phyloP scores from a whole-genome alignment of 2,113 vertebrate species.

The Menidia beryllina region DNA sequence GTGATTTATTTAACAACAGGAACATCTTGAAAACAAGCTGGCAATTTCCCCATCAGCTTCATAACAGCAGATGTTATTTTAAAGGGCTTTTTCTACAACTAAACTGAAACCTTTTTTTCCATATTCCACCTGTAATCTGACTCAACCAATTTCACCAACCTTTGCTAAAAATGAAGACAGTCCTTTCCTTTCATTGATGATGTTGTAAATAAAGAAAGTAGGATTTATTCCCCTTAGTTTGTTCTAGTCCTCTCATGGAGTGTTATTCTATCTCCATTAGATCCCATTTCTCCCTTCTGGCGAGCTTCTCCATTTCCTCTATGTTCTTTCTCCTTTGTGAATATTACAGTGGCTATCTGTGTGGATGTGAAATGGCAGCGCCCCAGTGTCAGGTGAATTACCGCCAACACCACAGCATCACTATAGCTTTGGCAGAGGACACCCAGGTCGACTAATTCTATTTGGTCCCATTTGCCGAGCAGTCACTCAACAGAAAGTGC shows the following conservation, averaged over 20 bases:
- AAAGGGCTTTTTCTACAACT: background rate
- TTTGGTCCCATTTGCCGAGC: conserved; percentile 70
- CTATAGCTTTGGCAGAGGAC: conserved; percentile 47
- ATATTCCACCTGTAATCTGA: conserved; percentile 32
- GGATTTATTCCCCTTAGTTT: conserved; percentile 63
- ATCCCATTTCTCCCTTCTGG: conserved; percentile 61
- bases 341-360: conserved; percentile 42
- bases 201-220: conserved; percentile 56
- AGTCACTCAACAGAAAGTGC: conserved; percentile 67
- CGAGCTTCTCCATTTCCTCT: conserved; percentile 63
- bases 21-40: background rate
- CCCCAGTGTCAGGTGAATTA: conserved; percentile 43
- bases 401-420: conserved; percentile 15
- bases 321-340: conserved; percentile 57
- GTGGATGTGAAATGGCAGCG: conserved; percentile 33
- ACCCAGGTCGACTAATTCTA: conserved; percentile 69
- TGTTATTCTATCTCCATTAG: conserved; percentile 74
- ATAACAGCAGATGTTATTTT: background rate
- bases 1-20: too few relatives aligned
- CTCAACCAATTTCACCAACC: conserved; percentile 28
- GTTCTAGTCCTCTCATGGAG: conserved; percentile 66
- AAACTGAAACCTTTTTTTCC: background rate
- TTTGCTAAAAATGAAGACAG: conserved; percentile 59
- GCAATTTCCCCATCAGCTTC: background rate
- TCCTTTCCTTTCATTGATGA: conserved; percentile 70